These are phyloP conservation scores for Neopipo cinnamomea DNA, from an alignment of 2,113 vertebrate genomes.

Conservation along the genomic window DNA sequence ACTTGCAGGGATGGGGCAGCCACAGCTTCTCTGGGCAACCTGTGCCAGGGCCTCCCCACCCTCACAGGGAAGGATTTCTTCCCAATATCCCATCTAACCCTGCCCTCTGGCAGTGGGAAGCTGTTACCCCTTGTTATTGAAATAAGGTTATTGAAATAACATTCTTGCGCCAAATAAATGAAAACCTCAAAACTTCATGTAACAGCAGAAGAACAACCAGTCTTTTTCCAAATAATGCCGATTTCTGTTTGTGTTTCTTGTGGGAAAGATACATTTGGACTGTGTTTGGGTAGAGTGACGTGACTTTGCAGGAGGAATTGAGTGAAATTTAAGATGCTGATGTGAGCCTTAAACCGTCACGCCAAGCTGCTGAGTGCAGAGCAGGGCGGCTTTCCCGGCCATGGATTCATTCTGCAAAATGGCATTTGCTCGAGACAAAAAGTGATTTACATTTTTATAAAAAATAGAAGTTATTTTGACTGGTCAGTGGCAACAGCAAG, in stretches of 20 bases:
- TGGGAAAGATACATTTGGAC: neutral
- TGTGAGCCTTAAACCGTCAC: neutral
- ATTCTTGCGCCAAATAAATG: neutral
- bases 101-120: neutral
- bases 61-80: neutral
- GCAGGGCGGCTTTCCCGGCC: neutral
- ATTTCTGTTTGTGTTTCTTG: neutral
- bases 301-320: neutral
- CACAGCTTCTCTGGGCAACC: neutral
- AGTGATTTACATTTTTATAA: neutral
- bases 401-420: neutral
- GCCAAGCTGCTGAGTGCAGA: neutral
- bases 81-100: neutral
- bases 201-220: neutral
- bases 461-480: neutral
- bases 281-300: neutral
- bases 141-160: neutral
- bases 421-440: neutral
- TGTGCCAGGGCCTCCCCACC: neutral
- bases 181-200: neutral
- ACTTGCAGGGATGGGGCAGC: neutral
- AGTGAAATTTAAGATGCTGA: neutral
- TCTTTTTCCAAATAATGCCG: neutral
- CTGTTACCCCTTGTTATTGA: neutral
- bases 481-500: neutral